phyloP scores from a whole-genome alignment of 2,888 invertebrate species.

The Ceraclea dissimilis region DNA sequence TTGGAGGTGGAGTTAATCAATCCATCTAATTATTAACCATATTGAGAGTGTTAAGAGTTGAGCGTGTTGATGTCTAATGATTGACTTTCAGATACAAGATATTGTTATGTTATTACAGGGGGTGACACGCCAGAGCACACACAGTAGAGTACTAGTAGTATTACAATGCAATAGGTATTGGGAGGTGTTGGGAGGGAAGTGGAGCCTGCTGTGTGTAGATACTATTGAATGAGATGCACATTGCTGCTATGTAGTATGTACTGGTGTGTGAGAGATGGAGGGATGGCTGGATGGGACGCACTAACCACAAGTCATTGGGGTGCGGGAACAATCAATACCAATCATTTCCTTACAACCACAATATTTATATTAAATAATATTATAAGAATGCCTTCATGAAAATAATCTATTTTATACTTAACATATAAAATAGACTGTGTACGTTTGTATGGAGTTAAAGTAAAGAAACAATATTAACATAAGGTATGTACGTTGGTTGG shows the following conservation, averaged over 20 bases:
- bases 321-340: slow-evolving; percentile 41
- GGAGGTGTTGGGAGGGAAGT: too few relatives aligned
- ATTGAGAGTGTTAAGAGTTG: too few relatives aligned
- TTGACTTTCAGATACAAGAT: slow-evolving; percentile 1
- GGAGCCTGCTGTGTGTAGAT: too few relatives aligned
- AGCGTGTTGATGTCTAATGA: not conserved
- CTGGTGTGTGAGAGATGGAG: too few relatives aligned
- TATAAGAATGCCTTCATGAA: slow-evolving; percentile 54
- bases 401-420: slow-evolving; percentile 33
- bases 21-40: too few relatives aligned
- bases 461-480: not conserved
- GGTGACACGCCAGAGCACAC: not conserved
- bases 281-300: not conserved
- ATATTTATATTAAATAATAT: slow-evolving; percentile 42
- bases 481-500: not conserved
- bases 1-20: too few relatives aligned
- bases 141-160: too few relatives aligned
- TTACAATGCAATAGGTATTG: too few relatives aligned
- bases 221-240: too few relatives aligned
- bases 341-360: slow-evolving; percentile 61
- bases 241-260: too few relatives aligned
- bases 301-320: not conserved
- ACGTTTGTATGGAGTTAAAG: not conserved
- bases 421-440: slow-evolving; percentile 23
- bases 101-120: not conserved